Conservation (phyloP, 2,888 invertebrate genomes). For the Nomada flava region DNA sequence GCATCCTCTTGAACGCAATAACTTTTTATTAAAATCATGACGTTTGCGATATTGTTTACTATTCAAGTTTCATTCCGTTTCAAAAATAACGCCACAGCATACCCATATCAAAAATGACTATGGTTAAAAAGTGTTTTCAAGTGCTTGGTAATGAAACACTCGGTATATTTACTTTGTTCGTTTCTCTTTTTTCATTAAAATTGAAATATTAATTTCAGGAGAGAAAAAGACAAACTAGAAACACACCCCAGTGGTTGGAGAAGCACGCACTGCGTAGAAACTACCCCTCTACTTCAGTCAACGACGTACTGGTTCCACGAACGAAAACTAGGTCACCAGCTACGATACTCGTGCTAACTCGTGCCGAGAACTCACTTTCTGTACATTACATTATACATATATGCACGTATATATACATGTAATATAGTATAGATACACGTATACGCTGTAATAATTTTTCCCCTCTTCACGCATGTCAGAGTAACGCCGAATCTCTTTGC, state of each 20-base stretch:
- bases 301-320: constrained; percentile 73
- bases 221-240: constrained; percentile 41
- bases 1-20: too few relatives aligned
- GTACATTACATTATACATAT: constrained; percentile 38
- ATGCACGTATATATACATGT: constrained; percentile 11
- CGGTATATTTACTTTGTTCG: too few relatives aligned
- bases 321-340: constrained; percentile 76
- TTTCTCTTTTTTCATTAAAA: not conserved
- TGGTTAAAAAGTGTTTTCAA: too few relatives aligned
- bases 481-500: not conserved
- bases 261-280: constrained; percentile 78
- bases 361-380: constrained; percentile 54
- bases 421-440: not conserved
- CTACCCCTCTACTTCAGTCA: constrained; percentile 66
- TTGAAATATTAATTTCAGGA: constrained; percentile 14
- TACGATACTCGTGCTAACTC: constrained; percentile 66
- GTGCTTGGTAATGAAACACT: too few relatives aligned
- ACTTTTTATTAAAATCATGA: too few relatives aligned
- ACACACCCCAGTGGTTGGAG: constrained; percentile 35
- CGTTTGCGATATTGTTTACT: too few relatives aligned
- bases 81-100: too few relatives aligned
- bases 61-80: too few relatives aligned
- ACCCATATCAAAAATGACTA: not conserved
- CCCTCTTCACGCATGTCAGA: not conserved
- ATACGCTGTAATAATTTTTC: constrained; percentile 7